Evolutionary conservation across 1,140 invertebrate genomes (phyloP).

Genomic region (Harlomillsia oculata): DNA sequence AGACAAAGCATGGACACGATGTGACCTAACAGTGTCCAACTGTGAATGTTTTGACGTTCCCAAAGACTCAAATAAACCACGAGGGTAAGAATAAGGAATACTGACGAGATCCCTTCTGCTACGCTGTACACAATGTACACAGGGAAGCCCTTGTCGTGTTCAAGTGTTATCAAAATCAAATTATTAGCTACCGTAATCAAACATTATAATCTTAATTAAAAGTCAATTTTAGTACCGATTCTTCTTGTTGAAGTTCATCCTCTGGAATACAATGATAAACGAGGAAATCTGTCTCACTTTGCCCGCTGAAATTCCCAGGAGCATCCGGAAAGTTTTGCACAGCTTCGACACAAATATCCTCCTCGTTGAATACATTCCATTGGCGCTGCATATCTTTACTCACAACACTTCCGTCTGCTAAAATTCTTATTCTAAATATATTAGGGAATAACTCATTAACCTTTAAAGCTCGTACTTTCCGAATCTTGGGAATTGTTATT

Average conservation of each 20-base stretch:
- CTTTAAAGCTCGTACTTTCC: not conserved
- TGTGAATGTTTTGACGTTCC: conserved; percentile 26
- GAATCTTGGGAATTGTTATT: not conserved
- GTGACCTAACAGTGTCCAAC: conserved; percentile 16
- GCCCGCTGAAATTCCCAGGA: not conserved
- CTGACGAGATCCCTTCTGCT: conserved; percentile 18
- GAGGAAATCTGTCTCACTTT: not conserved
- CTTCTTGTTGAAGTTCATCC: not conserved
- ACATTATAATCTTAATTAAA: not conserved
- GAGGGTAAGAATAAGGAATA: conserved; percentile 25
- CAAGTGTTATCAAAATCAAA: no score
- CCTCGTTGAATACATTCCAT: conserved; percentile 12
- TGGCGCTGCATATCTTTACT: conserved; percentile 12
- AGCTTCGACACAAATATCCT: conserved; percentile 21
- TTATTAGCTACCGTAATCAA: not conserved
- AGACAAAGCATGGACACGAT: conserved; percentile 9
- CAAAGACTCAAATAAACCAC: conserved; percentile 21
- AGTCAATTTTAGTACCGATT: not conserved
- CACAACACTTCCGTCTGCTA: conserved; percentile 14
- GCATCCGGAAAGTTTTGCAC: conserved; percentile 1
- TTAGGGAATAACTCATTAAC: not conserved
- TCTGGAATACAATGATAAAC: not conserved
- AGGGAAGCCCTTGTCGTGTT: no score
- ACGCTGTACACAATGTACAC: conserved; percentile 19
- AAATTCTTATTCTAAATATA: conserved; percentile 21